Evolutionary conservation across 2,113 vertebrate species (phyloP), one percentile per base, ranked within the genome.

Genomic region (Hucho hucho): DNA sequence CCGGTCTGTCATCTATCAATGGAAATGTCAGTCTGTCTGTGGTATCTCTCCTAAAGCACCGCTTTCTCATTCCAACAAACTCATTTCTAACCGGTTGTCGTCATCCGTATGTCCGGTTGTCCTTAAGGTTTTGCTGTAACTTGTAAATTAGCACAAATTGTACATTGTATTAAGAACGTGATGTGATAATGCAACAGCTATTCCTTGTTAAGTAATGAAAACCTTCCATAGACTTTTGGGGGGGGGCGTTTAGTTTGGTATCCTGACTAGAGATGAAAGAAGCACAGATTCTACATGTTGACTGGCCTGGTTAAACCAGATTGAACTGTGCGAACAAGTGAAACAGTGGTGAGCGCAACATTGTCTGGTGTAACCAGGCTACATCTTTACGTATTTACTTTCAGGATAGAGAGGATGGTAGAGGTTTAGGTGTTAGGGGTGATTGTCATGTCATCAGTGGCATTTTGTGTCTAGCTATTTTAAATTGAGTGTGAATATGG

Each of bases 131-230:
- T 43, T 43, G 22, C 11, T 67, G 70, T 47, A 53, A 53, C 49
- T 28, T 86, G 81, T 81, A 78, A 75, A 75, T 78, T 72, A 80
- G 69, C 24, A 49, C 58, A 72, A 22, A 74, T 26, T 88, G 75
- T 86, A 75, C 68, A 85, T 79, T 78, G 75, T 78, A 37, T 79
- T 78, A 61, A 74, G 32, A 29, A 72, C 13, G 56, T 83, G 71
- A 70, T 77, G 63, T 63, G 61, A 53, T 73, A 66, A 49, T 76
- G 64, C 66, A 72, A 79, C 53, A 72, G 43, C 63, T 49, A 16
- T 61, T 43, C 67, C 32, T 66, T 0, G 58, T 75, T 25, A 43
- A 22, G 68, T 66, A 25, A 46, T 4, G 69, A 28, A 49, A 43
- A 43, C 20, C 16, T 61, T n/a, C n/a, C 20, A 4, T 11, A 61